Evolutionary conservation across 2,888 invertebrate species (phyloP).

Genomic region (Sabatieria punctata): DNA sequence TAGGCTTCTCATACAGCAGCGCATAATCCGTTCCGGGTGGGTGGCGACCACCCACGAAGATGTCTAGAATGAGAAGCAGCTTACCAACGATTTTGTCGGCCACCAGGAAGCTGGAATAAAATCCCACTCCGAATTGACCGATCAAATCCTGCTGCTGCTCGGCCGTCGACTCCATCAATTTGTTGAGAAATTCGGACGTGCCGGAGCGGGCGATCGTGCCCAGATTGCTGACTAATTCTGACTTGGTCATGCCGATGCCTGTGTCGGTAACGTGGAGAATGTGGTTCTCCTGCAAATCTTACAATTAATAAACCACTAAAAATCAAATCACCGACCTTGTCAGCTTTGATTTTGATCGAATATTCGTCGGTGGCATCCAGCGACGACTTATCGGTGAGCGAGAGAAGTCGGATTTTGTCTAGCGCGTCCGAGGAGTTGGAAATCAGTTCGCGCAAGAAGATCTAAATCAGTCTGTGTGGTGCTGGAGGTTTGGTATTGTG

Average conservation of each 20-base stretch:
- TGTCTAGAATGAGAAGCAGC: too few relatives aligned
- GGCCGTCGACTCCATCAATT: slow-evolving; percentile 20
- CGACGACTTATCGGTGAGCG: slow-evolving; percentile 65
- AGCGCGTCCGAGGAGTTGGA: slow-evolving; percentile 98
- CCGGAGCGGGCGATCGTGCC: slow-evolving; percentile 67
- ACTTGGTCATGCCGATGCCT: slow-evolving; percentile 90
- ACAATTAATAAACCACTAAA: too few relatives aligned
- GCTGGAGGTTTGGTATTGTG: not conserved
- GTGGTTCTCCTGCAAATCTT: slow-evolving; percentile 70
- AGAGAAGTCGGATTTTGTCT: slow-evolving; percentile 85
- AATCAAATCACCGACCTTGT: too few relatives aligned
- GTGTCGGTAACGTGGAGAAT: slow-evolving; percentile 84
- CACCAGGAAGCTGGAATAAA: slow-evolving; percentile 92
- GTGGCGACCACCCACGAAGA: too few relatives aligned
- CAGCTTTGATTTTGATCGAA: slow-evolving; percentile 61
- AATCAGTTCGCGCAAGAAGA: slow-evolving; percentile 89
- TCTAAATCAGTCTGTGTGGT: slow-evolving; percentile 39
- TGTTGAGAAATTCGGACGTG: slow-evolving; percentile 28
- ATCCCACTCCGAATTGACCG: slow-evolving; percentile 92
- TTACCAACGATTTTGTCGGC: slow-evolving; percentile 68
- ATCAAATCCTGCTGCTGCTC: slow-evolving; percentile 57
- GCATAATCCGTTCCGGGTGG: too few relatives aligned
- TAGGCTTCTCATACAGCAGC: not conserved
- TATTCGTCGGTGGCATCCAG: slow-evolving; percentile 62
- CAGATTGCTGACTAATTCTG: slow-evolving; percentile 79